Evolutionary conservation across 2,113 vertebrate genomes (phyloP).

Genomic region (Apeltes quadracus): DNA sequence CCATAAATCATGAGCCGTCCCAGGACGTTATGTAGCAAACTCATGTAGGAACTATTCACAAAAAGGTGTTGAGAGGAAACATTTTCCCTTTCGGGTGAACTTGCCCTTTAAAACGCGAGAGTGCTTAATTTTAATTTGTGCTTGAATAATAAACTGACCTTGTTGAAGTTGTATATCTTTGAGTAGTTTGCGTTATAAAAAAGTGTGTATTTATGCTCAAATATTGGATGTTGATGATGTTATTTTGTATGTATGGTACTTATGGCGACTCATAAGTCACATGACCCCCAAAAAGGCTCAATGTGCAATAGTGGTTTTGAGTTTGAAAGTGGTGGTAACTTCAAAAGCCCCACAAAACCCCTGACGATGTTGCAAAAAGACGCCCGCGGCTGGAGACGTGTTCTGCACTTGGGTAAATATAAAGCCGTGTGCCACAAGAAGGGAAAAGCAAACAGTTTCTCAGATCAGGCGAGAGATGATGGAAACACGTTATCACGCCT

Average conservation of each 20-base stretch:
- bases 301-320: not conserved
- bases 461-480: not conserved
- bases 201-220: not conserved
- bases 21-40: not conserved
- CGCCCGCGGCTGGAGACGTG: conserved; percentile 12
- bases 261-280: not conserved
- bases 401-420: conserved; percentile 35
- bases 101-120: not conserved
- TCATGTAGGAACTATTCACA: not conserved
- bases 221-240: not conserved
- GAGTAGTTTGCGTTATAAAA: too few species aligned
- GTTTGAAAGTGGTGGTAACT: not conserved
- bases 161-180: too few species aligned
- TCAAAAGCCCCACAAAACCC: conserved; percentile 7
- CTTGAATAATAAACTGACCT: too few species aligned
- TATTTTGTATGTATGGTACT: not conserved
- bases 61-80: not conserved
- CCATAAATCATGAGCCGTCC: not conserved
- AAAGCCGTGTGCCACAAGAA: conserved; percentile 28
- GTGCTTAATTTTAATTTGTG: too few species aligned
- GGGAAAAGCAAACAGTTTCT: conserved; percentile 36
- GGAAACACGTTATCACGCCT: conserved; percentile 1
- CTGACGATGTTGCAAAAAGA: conserved; percentile 28
- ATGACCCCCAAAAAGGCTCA: not conserved
- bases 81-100: not conserved